Percentiles rank a stretch among this genome's conserved stretches.
Evolutionary conservation across 2,113 vertebrate species (phyloP).

Genomic region (Anguilla japonica): DNA sequence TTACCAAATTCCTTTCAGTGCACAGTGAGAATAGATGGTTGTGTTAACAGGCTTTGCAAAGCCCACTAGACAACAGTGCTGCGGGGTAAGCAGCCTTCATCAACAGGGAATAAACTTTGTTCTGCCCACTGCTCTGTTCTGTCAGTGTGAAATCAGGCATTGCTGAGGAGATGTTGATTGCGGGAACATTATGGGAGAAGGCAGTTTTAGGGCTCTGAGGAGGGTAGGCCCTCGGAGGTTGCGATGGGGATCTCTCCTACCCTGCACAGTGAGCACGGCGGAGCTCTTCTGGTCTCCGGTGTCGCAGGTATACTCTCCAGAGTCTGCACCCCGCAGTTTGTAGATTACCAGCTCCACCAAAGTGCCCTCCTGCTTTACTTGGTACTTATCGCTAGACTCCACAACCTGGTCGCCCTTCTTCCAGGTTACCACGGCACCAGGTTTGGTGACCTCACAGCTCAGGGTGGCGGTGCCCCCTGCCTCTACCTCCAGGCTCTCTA

Average conservation of each 20-base stretch:
- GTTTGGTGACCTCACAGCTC: conserved; percentile 63
- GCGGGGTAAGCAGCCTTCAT: background rate
- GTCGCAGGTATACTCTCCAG: conserved; percentile 73
- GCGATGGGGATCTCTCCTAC: conserved; percentile 53
- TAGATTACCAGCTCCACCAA: conserved; percentile 62
- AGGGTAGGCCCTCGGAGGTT: background rate
- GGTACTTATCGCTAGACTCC: conserved; percentile 65
- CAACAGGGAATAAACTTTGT: background rate
- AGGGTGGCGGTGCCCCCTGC: conserved; percentile 52
- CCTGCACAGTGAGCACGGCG: conserved; percentile 69
- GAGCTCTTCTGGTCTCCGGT: conserved; percentile 67
- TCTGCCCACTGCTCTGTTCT: background rate
- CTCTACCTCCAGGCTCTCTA: conserved; percentile 57
- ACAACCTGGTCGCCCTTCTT: conserved; percentile 54
- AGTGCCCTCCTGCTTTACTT: conserved; percentile 64
- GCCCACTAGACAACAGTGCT: background rate
- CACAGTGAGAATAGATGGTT: background rate
- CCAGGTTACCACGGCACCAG: conserved; percentile 65
- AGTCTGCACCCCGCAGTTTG: conserved; percentile 58
- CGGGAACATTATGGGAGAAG: conserved; percentile 16
- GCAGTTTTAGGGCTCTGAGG: background rate
- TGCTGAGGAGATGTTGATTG: conserved; percentile 3
- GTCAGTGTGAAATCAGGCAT: background rate
- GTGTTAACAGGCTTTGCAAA: background rate
- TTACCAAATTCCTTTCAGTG: background rate